Evolutionary conservation across 2,113 vertebrate genomes (phyloP).

Genomic region (Hiodon tergisus): DNA sequence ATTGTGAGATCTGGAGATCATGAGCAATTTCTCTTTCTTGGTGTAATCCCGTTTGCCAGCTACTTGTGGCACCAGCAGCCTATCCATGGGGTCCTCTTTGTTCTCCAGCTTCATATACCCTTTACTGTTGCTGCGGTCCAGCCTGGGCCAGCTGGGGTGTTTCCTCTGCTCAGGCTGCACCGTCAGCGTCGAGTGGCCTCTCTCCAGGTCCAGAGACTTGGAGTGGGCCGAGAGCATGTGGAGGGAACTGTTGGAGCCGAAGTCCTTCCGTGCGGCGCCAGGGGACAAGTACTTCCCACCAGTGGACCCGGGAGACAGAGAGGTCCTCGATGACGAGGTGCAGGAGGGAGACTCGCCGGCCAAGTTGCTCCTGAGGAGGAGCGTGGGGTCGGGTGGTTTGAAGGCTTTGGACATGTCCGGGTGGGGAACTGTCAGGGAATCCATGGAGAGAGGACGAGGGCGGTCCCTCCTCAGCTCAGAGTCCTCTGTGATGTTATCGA

Average conservation of each 20-base stretch:
- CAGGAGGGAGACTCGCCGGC: constrained; percentile 60
- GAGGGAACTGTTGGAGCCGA: constrained; percentile 89
- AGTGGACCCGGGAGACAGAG: constrained; percentile 64
- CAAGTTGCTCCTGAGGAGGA: constrained; percentile 73
- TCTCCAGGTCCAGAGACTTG: constrained; percentile 91
- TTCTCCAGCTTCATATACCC: constrained; percentile 91
- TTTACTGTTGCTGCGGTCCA: constrained; percentile 92
- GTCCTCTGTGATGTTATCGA: constrained; percentile 89
- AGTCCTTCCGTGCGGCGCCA: constrained; percentile 80
- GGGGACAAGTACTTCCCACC: constrained; percentile 84
- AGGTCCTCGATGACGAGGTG: constrained; percentile 66
- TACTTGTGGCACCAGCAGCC: constrained; percentile 62
- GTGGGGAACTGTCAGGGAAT: constrained; percentile 76
- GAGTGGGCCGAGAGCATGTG: constrained; percentile 88
- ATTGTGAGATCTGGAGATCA: constrained; percentile 97
- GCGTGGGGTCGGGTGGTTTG: constrained; percentile 50
- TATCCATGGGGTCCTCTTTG: constrained; percentile 87
- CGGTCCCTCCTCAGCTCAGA: constrained; percentile 55
- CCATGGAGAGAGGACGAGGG: constrained; percentile 72
- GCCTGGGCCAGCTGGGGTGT: constrained; percentile 92
- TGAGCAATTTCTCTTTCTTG: constrained; percentile 94
- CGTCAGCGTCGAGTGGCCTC: constrained; percentile 71
- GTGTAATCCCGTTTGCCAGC: constrained; percentile 78
- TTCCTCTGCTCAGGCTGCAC: constrained; percentile 88
- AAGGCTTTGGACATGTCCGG: constrained; percentile 68